Evolutionary conservation across 2,113 vertebrate genomes (phyloP).

Genomic region (Psittacula cyanocephala): DNA sequence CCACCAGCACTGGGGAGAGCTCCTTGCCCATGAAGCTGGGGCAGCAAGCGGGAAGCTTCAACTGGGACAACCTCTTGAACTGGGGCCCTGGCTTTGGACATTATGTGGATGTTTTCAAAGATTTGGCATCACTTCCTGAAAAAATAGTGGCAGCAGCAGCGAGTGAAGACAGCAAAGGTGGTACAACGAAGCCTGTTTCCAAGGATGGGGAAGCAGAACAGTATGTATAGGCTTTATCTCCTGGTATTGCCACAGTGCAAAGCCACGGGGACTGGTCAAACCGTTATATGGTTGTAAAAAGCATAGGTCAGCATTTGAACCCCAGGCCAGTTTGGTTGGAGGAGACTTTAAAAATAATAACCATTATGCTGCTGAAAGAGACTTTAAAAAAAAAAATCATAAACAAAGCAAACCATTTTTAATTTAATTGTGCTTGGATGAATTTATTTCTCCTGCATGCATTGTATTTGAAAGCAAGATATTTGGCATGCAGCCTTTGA

Average conservation of each 20-base stretch:
- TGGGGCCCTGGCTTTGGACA: constrained; percentile 97
- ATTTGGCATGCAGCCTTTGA: constrained; percentile 72
- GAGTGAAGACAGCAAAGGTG: constrained; percentile 86
- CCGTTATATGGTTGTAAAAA: constrained; percentile 47
- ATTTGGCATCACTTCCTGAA: constrained; percentile 94
- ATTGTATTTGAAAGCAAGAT: constrained; percentile 61
- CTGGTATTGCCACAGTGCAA: constrained; percentile 4
- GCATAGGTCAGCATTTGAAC: constrained; percentile 48
- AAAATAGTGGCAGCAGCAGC: constrained; percentile 74
- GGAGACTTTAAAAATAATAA: constrained; percentile 75
- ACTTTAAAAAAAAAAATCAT: constrained; percentile 22
- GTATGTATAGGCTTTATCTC: constrained; percentile 84
- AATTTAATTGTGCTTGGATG: constrained; percentile 72
- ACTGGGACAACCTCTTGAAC: constrained; percentile 98
- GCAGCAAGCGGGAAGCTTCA: constrained; percentile 86
- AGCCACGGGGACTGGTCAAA: constrained; percentile 4
- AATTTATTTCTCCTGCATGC: constrained; percentile 75
- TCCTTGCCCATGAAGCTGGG: constrained; percentile 85
- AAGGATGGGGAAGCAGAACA: constrained; percentile 93
- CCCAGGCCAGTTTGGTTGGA: constrained; percentile 70
- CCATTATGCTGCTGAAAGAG: constrained; percentile 79
- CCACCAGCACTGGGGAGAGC: constrained; percentile 69
- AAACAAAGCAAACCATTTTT: constrained; percentile 24
- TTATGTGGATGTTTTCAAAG: constrained; percentile 97
- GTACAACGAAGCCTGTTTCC: constrained; percentile 81